A percentile compares a stretch with the other conserved stretches of the same genome.
These are phyloP conservation scores for Pristionchus maxplancki DNA, from an alignment of 2,888 invertebrate species.

Conservation along the genomic window DNA sequence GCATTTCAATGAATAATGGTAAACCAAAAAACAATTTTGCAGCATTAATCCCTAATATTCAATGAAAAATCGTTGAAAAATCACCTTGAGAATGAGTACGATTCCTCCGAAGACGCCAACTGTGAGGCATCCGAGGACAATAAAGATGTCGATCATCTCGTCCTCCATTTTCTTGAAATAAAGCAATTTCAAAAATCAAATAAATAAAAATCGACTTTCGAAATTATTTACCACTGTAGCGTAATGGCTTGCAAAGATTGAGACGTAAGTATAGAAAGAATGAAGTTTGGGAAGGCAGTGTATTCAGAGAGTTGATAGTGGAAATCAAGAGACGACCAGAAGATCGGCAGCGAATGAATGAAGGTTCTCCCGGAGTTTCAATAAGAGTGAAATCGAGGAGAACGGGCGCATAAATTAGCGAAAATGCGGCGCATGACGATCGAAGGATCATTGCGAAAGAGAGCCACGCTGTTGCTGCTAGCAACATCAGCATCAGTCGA, in stretches of 20 bases:
- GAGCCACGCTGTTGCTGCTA: too few relatives aligned
- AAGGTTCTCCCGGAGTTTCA: background rate
- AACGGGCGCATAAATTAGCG: conserved; percentile 6
- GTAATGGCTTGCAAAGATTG: too few relatives aligned
- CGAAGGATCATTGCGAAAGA: too few relatives aligned
- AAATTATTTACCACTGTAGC: too few relatives aligned
- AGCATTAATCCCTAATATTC: background rate
- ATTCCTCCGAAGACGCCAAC: conserved; percentile 32
- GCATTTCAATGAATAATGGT: too few relatives aligned
- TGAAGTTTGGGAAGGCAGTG: too few relatives aligned
- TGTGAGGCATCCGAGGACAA: conserved; percentile 33
- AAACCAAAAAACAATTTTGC: too few relatives aligned
- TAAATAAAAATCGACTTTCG: too few relatives aligned
- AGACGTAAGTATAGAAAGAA: too few relatives aligned
- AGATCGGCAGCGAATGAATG: background rate
- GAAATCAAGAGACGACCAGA: background rate
- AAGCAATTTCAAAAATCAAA: too few relatives aligned
- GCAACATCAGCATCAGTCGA: background rate
- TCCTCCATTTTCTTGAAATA: conserved; percentile 10
- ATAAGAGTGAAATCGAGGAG: background rate
- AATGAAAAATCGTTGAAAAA: too few relatives aligned
- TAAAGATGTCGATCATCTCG: conserved; percentile 27
- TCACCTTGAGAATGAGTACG: conserved; percentile 17
- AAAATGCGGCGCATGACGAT: background rate
- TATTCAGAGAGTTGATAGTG: background rate